Conservation (phyloP, 2,797 vertebrate genomes). For the Bradypus variegatus region DNA sequence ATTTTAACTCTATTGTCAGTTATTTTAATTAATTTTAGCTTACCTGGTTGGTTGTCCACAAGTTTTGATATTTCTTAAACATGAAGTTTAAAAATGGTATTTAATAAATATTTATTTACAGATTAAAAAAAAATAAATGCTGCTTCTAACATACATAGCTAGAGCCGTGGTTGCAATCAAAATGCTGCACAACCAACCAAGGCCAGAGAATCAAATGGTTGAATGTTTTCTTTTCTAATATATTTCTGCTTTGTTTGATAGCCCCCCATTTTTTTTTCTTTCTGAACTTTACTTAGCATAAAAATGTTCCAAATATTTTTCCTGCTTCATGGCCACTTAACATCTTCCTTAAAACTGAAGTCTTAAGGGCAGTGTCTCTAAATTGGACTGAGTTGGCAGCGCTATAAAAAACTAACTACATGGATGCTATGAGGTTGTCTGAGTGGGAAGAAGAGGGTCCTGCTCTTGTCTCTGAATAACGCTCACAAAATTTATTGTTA, state of each 20-base stretch:
- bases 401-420: background rate
- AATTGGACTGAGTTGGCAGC: background rate
- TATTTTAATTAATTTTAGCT: no score
- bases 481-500: background rate
- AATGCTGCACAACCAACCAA: background rate
- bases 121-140: conserved; percentile 18
- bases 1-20: no score
- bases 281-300: conserved; percentile 13
- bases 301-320: conserved; percentile 4
- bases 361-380: conserved; percentile 3
- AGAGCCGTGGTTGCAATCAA: background rate
- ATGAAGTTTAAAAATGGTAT: no score
- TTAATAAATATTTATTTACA: no score
- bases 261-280: background rate
- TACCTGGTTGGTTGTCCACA: no score
- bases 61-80: no score
- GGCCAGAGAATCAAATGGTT: conserved; percentile 8
- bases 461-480: background rate
- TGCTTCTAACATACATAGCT: background rate
- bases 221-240: background rate
- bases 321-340: background rate
- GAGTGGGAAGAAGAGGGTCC: background rate
- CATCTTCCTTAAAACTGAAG: conserved; percentile 15
- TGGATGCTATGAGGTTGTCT: background rate
- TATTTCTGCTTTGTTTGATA: background rate